Conservation (phyloP, 1,140 invertebrate species). For the Pentalonia nigronervosa region DNA sequence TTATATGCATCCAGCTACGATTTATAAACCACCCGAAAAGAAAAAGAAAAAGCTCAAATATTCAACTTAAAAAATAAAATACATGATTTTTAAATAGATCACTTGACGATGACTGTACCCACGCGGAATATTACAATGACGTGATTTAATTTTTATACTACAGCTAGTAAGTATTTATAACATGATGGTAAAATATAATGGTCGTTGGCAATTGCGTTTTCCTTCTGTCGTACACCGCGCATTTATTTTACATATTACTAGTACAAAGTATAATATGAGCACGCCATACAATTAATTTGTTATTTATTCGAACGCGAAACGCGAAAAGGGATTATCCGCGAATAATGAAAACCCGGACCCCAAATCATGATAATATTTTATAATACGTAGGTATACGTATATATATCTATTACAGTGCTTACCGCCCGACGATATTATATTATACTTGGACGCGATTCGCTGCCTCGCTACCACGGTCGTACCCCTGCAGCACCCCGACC, state of each 20-base stretch:
- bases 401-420: no score
- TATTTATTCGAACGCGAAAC: not conserved
- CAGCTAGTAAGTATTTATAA: no score
- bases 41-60: not conserved
- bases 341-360: not conserved
- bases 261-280: not conserved
- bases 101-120: not conserved
- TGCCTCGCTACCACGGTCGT: not conserved
- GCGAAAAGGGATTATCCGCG: not conserved
- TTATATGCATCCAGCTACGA: not conserved
- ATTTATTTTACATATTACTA: not conserved
- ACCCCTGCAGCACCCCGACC: not conserved
- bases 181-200: no score
- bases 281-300: not conserved
- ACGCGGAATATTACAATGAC: not conserved
- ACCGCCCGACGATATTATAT: not conserved
- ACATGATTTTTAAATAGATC: not conserved
- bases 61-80: not conserved
- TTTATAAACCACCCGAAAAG: not conserved
- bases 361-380: not conserved
- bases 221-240: not conserved
- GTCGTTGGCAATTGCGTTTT: not conserved
- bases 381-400: not conserved
- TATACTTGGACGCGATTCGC: not conserved
- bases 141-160: no score